Percentiles rank a stretch among this genome's conserved stretches.
These are phyloP conservation scores for Yponomeuta plumbellus DNA, from an alignment of 2,888 invertebrate genomes.

Conservation along the genomic window DNA sequence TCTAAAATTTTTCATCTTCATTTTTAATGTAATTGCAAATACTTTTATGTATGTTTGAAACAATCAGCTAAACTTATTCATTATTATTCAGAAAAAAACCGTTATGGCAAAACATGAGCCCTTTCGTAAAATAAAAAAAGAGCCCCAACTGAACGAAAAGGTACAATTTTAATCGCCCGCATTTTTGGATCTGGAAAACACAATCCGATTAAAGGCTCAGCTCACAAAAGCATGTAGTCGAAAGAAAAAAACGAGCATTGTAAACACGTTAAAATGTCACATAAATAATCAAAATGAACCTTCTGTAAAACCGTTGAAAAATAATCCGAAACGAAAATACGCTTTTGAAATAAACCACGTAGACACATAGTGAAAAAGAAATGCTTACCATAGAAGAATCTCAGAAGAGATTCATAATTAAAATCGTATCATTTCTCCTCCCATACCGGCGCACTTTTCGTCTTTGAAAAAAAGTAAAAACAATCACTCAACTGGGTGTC, in stretches of 20 bases:
- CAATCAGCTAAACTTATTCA: no score
- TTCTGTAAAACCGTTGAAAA: slow-evolving; percentile 1
- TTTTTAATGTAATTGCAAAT: background rate
- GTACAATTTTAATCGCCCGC: background rate
- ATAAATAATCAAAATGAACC: slow-evolving; percentile 1
- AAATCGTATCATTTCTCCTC: background rate
- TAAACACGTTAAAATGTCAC: background rate
- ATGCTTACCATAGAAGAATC: slow-evolving; percentile 13
- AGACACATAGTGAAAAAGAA: background rate
- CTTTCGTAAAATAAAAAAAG: no score
- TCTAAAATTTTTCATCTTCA: background rate
- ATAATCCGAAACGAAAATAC: background rate
- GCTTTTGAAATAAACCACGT: background rate
- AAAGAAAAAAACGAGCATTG: background rate
- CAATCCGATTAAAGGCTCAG: background rate
- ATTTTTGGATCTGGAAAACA: background rate
- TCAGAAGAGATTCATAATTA: slow-evolving; percentile 13
- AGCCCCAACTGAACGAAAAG: background rate
- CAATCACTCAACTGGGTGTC: slow-evolving; percentile 10
- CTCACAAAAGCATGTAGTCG: background rate
- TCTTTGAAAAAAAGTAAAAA: background rate
- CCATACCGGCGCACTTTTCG: background rate
- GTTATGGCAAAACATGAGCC: no score
- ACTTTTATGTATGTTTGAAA: no score
- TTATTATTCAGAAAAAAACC: no score